Base-by-base conservation (phyloP, 2,113 vertebrate species). In the Nicator chloris region DNA sequence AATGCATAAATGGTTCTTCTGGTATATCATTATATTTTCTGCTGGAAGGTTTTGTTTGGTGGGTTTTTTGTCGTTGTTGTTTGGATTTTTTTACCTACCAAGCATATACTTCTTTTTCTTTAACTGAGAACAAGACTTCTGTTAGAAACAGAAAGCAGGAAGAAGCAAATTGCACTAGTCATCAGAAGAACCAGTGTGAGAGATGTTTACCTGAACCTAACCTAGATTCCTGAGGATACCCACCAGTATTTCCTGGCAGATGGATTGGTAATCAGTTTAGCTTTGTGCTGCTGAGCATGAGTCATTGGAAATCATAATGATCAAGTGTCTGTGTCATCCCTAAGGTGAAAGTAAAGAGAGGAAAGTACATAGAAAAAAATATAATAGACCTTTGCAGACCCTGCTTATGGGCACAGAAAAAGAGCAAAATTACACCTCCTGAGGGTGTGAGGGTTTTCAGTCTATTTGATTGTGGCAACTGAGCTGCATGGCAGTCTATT, bases 151-250 rank as follows among this genome's bases (percentile, higher is more conserved):
- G 92, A 96, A 94, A 95, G 82, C 72, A 94, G 88, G 61, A 93
- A 95, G 77, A 56, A 90, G 70, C 22, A 79, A 95, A 88, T 82
- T 86, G 54, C 77, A 79, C 71, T 53, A 73, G 88, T 68, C 93
- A 89, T 97, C 90, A 92, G 80, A 96, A 91, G 83, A 86, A 92
- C 59, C 40, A 94, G 81, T 96, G 89, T 95, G 79, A 93, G 79
- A 86, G 64, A 88, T 94, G 92, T 96, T 96, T 96, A 97, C 96
- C 94, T 96, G 92, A 96, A 93, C 37, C 82, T 94, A 96, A 88
- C 92, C 56, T 90, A 86, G 92, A 96, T 96, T 97, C 96, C 96
- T 94, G 90, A 96, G 88, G 85, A 94, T 88, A 96, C 94, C 95
- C 95, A 95, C 93, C 82, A 93, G 92, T 90, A 97, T 96, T 97